Conservation (phyloP, 2,888 invertebrate genomes). For the Agrotis segetum region DNA sequence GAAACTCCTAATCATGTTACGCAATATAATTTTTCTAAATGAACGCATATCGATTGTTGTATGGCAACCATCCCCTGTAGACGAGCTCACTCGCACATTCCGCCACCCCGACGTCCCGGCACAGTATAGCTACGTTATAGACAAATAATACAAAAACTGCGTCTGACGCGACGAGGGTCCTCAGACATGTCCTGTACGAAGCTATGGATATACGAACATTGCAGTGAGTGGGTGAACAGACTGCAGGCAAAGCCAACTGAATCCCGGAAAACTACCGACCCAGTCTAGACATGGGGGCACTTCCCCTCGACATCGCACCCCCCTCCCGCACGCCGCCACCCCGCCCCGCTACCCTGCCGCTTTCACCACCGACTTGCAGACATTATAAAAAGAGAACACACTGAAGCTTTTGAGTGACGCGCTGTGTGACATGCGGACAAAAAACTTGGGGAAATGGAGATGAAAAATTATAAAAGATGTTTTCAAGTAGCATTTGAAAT, state of each 20-base stretch:
- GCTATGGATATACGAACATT: conserved; percentile 80
- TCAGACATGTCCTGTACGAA: conserved; percentile 80
- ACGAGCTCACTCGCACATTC: conserved; percentile 75
- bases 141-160: conserved; percentile 83
- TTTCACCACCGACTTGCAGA: conserved; percentile 88
- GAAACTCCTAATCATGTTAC: conserved; percentile 5
- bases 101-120: conserved; percentile 64
- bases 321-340: conserved; percentile 64
- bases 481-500: conserved; percentile 69
- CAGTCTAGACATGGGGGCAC: conserved; percentile 91
- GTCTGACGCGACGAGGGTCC: conserved; percentile 86
- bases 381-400: conserved; percentile 86
- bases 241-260: conserved; percentile 90
- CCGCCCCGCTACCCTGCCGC: conserved; percentile 78
- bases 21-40: conserved; percentile 24
- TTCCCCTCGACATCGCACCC: conserved; percentile 77
- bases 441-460: conserved; percentile 77
- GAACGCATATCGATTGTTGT: conserved; percentile 69
- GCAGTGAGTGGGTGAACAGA: conserved; percentile 89
- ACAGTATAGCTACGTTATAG: conserved; percentile 73
- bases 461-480: conserved; percentile 77
- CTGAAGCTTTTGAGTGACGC: conserved; percentile 84
- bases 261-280: conserved; percentile 92
- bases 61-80: conserved; percentile 76
- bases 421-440: conserved; percentile 81